Conservation (phyloP, 2,797 vertebrate species). For the Percopsis omiscomaycus region DNA sequence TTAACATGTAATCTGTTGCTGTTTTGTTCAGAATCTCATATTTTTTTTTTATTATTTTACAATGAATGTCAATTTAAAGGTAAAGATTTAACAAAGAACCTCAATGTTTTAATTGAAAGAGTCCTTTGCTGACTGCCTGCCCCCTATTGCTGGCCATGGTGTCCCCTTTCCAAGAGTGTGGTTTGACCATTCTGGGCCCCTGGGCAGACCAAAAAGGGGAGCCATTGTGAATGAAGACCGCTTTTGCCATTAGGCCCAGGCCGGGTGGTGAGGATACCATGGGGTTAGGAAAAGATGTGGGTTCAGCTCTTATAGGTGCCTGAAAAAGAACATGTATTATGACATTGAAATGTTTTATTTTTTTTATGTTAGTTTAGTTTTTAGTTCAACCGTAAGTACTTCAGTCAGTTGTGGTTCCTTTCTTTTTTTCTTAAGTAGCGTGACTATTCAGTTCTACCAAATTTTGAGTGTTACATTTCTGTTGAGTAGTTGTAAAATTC, state of each 20-base stretch:
- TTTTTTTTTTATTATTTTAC: conserved; percentile 65
- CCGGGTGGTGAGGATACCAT: conserved; percentile 95
- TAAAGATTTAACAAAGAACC: conserved; percentile 96
- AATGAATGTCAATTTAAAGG: conserved; percentile 87
- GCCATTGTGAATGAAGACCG: conserved; percentile 93
- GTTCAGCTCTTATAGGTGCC: conserved; percentile 93
- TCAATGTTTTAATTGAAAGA: conserved; percentile 99
- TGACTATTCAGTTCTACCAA: conserved; percentile 31
- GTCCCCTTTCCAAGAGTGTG: conserved; percentile 96
- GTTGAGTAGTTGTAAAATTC: conserved; percentile 27
- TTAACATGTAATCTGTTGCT: conserved; percentile 79
- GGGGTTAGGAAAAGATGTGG: conserved; percentile 95
- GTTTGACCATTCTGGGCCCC: conserved; percentile 96
- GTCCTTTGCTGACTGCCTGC: conserved; percentile 95
- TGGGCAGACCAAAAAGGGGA: conserved; percentile 95
- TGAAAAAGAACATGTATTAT: conserved; percentile 79
- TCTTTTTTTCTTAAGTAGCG: conserved; percentile 27
- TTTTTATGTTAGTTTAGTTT: conserved; percentile 75
- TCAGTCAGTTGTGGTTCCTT: conserved; percentile 73
- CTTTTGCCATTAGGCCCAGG: conserved; percentile 94
- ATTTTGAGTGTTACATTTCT: conserved; percentile 35
- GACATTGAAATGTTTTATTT: conserved; percentile 76
- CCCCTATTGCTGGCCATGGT: conserved; percentile 95
- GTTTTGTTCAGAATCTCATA: conserved; percentile 66
- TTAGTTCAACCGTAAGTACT: conserved; percentile 87